phyloP scores from a whole-genome alignment of 2,888 invertebrate species.

The Pegoplata infirma region DNA sequence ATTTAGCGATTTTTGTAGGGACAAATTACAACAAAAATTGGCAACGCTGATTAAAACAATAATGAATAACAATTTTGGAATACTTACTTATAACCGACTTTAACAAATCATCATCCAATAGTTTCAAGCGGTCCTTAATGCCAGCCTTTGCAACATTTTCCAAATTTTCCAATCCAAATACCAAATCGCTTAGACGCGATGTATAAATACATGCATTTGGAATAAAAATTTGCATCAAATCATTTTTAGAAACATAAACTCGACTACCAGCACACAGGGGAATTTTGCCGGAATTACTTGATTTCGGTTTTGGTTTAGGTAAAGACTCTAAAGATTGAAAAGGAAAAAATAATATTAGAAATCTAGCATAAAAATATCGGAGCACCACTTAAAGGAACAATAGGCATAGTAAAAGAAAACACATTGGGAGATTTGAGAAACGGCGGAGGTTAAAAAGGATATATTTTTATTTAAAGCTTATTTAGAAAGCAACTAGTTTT shows the following conservation, averaged over 20 bases:
- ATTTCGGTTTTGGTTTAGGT: conserved; percentile 10
- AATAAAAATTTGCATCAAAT: conserved; percentile 73
- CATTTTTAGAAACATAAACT: conserved; percentile 74
- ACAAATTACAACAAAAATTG: no score
- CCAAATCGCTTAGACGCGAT: conserved; percentile 73
- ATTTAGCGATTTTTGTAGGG: no score
- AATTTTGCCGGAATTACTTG: conserved; percentile 64
- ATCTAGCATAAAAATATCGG: neutral
- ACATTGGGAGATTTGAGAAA: neutral
- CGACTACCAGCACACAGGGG: conserved; percentile 75
- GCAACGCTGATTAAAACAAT: no score
- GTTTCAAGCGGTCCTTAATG: conserved; percentile 64
- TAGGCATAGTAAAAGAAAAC: conserved; percentile 12
- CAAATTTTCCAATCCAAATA: conserved; percentile 72
- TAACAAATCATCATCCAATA: conserved; percentile 69
- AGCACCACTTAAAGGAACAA: neutral
- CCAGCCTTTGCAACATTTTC: conserved; percentile 67
- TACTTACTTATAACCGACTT: conserved; percentile 75
- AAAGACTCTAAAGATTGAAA: neutral
- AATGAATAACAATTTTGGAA: no score
- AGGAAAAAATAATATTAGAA: neutral
- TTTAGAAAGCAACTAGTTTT: neutral
- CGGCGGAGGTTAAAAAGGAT: neutral
- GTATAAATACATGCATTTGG: conserved; percentile 75
- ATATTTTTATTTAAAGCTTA: neutral